phyloP scores from a whole-genome alignment of 35 echinoderm and acorn worm species.

The Strongylocentrotus purpuratus region DNA sequence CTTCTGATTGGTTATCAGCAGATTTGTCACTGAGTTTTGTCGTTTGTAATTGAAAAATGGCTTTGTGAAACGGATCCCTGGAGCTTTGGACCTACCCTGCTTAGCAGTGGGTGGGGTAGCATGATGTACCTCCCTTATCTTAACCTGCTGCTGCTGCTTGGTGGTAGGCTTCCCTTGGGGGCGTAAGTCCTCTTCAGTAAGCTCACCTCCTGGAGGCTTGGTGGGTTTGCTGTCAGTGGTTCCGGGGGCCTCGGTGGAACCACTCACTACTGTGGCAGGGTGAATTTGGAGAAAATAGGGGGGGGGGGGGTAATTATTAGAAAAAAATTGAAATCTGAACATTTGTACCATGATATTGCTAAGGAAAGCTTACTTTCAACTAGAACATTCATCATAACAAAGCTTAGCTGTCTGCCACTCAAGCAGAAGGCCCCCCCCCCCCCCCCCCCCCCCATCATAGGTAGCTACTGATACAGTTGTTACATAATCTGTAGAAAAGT shows the following conservation, averaged over 20 bases:
- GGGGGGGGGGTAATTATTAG: neutral
- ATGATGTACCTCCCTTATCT: neutral
- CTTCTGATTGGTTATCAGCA: no score
- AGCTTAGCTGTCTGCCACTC: no score
- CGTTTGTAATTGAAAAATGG: no score
- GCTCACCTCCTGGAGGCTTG: neutral
- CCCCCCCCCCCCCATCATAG: no score
- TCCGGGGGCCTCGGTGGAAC: conserved; percentile 35
- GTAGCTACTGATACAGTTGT: no score
- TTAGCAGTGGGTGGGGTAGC: neutral
- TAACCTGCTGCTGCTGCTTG: neutral
- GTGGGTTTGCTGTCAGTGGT: neutral
- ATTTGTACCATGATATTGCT: neutral
- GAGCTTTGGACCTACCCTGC: neutral
- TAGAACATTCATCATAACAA: no score
- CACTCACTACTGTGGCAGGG: neutral
- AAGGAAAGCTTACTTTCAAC: no score
- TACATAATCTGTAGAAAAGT: no score
- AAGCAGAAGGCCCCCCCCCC: no score
- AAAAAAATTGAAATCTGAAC: neutral
- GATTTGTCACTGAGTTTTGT: no score
- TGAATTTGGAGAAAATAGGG: neutral
- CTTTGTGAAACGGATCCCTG: no score
- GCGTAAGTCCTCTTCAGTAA: neutral
- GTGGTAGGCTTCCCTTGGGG: neutral